Conservation (phyloP, 2,888 invertebrate genomes). For the Charanyca ferruginea region DNA sequence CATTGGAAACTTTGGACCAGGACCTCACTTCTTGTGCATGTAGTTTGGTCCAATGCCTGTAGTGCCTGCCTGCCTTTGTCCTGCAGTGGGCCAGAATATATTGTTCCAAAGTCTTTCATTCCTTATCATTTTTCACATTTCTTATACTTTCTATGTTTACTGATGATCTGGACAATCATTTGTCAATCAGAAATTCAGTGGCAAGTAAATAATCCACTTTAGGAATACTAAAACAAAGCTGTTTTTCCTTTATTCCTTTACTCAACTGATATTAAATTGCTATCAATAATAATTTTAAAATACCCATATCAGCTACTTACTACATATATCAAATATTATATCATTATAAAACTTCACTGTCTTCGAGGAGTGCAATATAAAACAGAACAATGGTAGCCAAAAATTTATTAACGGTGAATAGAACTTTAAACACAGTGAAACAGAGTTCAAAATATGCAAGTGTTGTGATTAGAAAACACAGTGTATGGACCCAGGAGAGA, state of each 20-base stretch:
- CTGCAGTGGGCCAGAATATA: too few species aligned
- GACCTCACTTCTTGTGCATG: too few species aligned
- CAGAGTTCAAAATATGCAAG: constrained; percentile 69
- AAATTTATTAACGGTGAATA: constrained; percentile 72
- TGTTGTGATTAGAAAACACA: constrained; percentile 71
- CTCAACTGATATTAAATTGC: constrained; percentile 4
- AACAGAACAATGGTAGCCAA: constrained; percentile 71
- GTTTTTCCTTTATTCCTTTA: not conserved
- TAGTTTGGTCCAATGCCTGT: too few species aligned
- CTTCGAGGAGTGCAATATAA: constrained; percentile 16
- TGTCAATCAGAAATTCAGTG: not conserved
- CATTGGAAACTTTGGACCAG: too few species aligned
- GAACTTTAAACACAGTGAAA: constrained; percentile 67
- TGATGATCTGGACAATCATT: not conserved
- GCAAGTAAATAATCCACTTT: constrained; percentile 1
- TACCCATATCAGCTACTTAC: constrained; percentile 38
- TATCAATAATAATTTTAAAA: constrained; percentile 14
- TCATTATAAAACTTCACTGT: constrained; percentile 31
- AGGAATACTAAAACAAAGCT: not conserved
- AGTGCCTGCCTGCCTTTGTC: too few species aligned
- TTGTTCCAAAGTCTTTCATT: too few species aligned
- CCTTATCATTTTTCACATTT: not conserved
- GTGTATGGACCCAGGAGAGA: constrained; percentile 81
- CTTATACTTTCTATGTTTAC: not conserved
- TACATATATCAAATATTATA: not conserved